Evolutionary conservation across 2,113 vertebrate species (phyloP), one percentile per base, ranked within the genome.

Genomic region (Saccopteryx leptura): DNA sequence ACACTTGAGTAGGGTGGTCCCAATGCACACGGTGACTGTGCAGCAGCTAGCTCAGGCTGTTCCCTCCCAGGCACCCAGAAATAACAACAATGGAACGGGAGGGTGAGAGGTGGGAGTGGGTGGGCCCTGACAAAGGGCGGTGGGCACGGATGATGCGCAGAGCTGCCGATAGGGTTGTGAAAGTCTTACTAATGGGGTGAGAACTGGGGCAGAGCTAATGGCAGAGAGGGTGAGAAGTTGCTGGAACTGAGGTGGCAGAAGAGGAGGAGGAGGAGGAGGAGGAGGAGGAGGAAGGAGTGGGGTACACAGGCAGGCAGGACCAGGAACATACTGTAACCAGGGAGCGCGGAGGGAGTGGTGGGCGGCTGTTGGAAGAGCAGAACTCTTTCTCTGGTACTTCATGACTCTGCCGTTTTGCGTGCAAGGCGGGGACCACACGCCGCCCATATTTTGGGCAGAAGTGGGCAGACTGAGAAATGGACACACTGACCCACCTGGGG

Each of bases 31-130:
- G 26, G n/a, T 9, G 46, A 69, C 23, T 72, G 54, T 26, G 65
- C 50, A 66, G 79, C 86, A 97, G 91, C 79, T 46, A 9, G 82
- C 54, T 94, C 95, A 79, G 0, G 24, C 89, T 74, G 91, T 82
- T 95, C 95, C 92, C 87, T 97, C 89, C 87, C 91, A 82, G 88
- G 90, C 61, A 54, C 88, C 97, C 90, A 97, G 97, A 96, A 97
- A 97, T 97, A 97, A 97, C 93, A 91, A 95, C 79, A 87, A 94
- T 86, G 94, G 94, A 6, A 54, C n/a, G 86, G 61, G 1, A 18
- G 93, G 88, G 85, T 65, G 69, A 58, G 94, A 56, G 84, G 94
- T 81, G 91, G 97, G 80, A 76, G 95, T 65, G 80, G 93, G 97
- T 92, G 91, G 81, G 89, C 58, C 33, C 88, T 78, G 23, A 92